Conservation (phyloP, 2,797 vertebrate species). For the Gymnoscopelus microlampas region DNA sequence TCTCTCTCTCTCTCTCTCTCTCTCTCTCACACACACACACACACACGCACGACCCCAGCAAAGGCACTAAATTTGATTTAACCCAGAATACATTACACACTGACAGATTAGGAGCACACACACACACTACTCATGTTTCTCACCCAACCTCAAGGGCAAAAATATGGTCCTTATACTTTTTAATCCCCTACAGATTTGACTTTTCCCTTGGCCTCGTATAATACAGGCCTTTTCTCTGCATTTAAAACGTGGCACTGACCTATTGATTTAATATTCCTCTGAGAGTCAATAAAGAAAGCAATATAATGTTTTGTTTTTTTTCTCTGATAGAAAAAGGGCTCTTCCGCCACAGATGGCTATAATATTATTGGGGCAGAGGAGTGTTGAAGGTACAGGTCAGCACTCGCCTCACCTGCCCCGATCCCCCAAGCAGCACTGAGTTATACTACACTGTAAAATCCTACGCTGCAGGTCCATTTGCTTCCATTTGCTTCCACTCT, state of each 20-base stretch:
- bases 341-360: constrained; percentile 25
- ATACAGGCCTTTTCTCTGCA: constrained; percentile 19
- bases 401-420: constrained; percentile 15
- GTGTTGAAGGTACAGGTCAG: constrained; percentile 18
- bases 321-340: constrained; percentile 28
- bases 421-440: no score
- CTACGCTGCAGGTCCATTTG: no score
- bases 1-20: no score
- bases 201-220: constrained; percentile 34
- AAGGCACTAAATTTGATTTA: constrained; percentile 70
- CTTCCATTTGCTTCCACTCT: neutral
- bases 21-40: no score
- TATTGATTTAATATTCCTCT: neutral
- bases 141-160: constrained; percentile 46
- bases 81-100: constrained; percentile 57
- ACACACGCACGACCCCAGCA: constrained; percentile 49
- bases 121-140: constrained; percentile 51
- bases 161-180: constrained; percentile 41
- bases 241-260: constrained; percentile 9
- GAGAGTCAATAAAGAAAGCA: constrained; percentile 4
- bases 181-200: constrained; percentile 37
- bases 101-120: constrained; percentile 57
- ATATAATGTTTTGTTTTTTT: neutral
- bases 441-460: no score
- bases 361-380: constrained; percentile 5